A percentile compares a stretch with the other conserved stretches of the same genome.
phyloP scores from a whole-genome alignment of 2,888 invertebrate genomes.

The Exocentrus adspersus region DNA sequence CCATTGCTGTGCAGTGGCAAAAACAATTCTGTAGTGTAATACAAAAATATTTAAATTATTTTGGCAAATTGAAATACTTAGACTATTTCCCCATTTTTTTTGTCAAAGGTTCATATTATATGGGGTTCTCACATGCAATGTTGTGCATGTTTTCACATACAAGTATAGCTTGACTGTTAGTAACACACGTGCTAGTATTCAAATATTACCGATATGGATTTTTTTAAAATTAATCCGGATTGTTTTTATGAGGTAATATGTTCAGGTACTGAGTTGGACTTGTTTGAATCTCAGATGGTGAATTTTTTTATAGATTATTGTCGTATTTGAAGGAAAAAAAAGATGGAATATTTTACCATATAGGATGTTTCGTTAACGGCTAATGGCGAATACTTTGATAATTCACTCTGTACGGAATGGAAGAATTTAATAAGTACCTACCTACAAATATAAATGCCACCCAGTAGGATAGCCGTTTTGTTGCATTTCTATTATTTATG shows the following conservation, averaged over 20 bases:
- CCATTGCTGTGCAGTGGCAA: conserved; percentile 14
- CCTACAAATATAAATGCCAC: not conserved
- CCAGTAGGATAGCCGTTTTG: not conserved
- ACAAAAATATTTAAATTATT: conserved; percentile 25
- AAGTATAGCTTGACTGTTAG: conserved; percentile 56
- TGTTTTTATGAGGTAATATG: not conserved
- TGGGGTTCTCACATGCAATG: conserved; percentile 38
- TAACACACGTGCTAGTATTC: conserved; percentile 58
- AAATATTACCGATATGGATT: conserved; percentile 48
- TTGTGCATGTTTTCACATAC: conserved; percentile 58
- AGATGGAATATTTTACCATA: too few species aligned
- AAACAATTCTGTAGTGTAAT: conserved; percentile 2
- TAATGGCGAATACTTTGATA: too few species aligned
- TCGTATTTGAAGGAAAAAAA: too few species aligned
- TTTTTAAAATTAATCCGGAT: not conserved
- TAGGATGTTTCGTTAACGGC: too few species aligned
- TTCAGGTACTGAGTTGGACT: not conserved
- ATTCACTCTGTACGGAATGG: too few species aligned
- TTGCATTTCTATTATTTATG: not conserved
- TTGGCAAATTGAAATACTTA: conserved; percentile 35
- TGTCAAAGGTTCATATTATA: conserved; percentile 48
- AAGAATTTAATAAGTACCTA: not conserved
- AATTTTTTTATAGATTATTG: too few species aligned
- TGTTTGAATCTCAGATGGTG: too few species aligned
- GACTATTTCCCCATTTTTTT: conserved; percentile 30